Base-by-base conservation (phyloP, 2,888 invertebrate genomes). In the Eupithecia vulgata region DNA sequence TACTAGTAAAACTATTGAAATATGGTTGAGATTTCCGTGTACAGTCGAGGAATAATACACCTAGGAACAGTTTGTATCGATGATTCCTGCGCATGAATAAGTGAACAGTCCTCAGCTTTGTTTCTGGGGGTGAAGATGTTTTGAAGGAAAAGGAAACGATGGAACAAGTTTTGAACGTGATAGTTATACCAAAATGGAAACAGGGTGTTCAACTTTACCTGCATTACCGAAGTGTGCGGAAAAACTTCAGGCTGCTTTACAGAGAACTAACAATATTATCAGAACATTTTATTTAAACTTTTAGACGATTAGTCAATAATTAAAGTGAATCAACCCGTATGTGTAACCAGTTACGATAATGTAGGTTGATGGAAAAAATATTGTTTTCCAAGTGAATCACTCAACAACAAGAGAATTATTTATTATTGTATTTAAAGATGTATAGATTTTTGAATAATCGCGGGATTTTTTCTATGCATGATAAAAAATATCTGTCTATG, bases 11-110 rank as follows among this genome's bases (percentile, higher is more conserved):
- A 42, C 59, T 25, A 61, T 67, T 45, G 70, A 15, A 0, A 76
- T 79, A 84, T 74, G 78, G 82, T 79, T 72, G 72, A 78, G 64
- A 81, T 68, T 81, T 42, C 45, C 42, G 70, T 73, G 75, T 67
- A 73, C 68, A 70, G 72, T 70, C 76, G 77, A 78, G 74, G 79
- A 84, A 84, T 84, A 81, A 81, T 81, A 84, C 78, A 83, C 82
- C 81, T 81, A 78, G 80, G 80, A 85, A 82, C 85, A 82, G 84
- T 84, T 82, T 84, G 84, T 85, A 84, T 82, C 84, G 84, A 86
- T 83, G 85, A 83, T 83, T 84, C 82, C 81, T 81, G 82, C 81
- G 80, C 77, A 85, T 86, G 86, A 87, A 87, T 87, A 86, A 87
- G 82, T 86, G 82, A 87, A 78, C 79, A 83, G 83, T 81, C 79